These are phyloP conservation scores for Shinisaurus crocodilurus DNA, from an alignment of 2,113 vertebrate species.

Conservation along the genomic window DNA sequence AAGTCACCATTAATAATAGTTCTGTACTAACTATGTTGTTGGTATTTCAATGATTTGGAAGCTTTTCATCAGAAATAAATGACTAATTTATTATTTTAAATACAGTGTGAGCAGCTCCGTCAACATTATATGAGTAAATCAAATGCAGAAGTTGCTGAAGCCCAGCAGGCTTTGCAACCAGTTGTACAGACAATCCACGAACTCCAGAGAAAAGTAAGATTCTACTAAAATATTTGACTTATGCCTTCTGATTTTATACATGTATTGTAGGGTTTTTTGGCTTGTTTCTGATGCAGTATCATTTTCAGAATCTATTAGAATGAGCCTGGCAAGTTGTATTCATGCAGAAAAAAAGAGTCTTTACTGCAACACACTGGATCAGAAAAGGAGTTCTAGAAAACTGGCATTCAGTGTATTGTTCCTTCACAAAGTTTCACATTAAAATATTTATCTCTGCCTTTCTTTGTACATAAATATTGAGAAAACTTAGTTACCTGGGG, in stretches of 20 bases:
- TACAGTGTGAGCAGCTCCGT: constrained; percentile 90
- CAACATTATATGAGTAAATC: constrained; percentile 99
- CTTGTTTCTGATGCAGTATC: not conserved
- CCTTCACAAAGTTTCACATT: not conserved
- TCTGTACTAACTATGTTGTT: not conserved
- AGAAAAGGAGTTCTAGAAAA: too few relatives aligned
- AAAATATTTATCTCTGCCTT: not conserved
- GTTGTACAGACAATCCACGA: constrained; percentile 91
- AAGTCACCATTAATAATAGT: too few relatives aligned
- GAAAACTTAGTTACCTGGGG: not conserved
- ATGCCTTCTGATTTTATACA: not conserved
- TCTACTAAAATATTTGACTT: constrained; percentile 8
- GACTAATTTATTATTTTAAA: not conserved
- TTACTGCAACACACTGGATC: not conserved
- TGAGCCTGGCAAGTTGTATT: not conserved
- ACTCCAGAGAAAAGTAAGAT: constrained; percentile 87
- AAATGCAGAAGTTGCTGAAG: constrained; percentile 91
- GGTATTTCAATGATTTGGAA: not conserved
- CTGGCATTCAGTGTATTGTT: not conserved
- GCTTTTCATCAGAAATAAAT: not conserved
- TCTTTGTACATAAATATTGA: not conserved
- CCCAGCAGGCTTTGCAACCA: constrained; percentile 88
- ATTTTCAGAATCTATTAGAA: constrained; percentile 8
- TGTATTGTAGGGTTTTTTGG: not conserved
- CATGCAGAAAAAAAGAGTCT: not conserved